Base-by-base conservation (phyloP, 2,797 vertebrate species). In the Sebastiscus albofasciatus region DNA sequence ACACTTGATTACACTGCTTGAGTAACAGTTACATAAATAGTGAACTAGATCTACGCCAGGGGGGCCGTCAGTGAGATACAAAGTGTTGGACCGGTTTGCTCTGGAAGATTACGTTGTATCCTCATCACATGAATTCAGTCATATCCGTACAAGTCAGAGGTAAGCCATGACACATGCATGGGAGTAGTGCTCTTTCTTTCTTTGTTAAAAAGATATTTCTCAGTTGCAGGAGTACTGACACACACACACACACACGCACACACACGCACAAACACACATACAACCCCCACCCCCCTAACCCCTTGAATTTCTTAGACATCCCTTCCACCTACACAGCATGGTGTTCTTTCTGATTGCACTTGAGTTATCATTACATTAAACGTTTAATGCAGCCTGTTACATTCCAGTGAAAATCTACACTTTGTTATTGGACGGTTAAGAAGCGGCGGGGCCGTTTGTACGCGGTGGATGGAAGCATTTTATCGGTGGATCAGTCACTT, bases 401-500 rank as follows among this genome's bases (percentile, higher is more conserved):
- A 80, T 86, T 89, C 90, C 85, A 88, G 81, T 87, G 90, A 85
- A 81, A 74, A 74, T 79, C 76, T 84, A 88, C 87, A 85, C 72
- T 58, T 52, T 52, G 74, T 60, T 65, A 82, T 70, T 79, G 93
- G 91, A 91, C 83, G 80, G 90, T 75, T 81, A 72, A 66, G 29
- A 67, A 82, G 77, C 67, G 24, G 85, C 75, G 56, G 83, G 86
- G 73, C 24, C 8, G 71, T 67, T 55, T 68, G 31, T 29, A 66
- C 24, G 59, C 39, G 29, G 69, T 49, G 87, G 79, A 82, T 69
- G 89, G 90, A 88, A 88, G 89, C 73, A 34, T 74, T 75, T 84
- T 52, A 75, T 78, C 24, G 67, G 77, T 46, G 69, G 60, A 22
- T 4, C 22, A 12, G 85, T 95, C 93, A 99, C 91, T 98, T 98